Evolutionary conservation across 1,140 invertebrate genomes (phyloP).

Genomic region (Amyelois transitella): DNA sequence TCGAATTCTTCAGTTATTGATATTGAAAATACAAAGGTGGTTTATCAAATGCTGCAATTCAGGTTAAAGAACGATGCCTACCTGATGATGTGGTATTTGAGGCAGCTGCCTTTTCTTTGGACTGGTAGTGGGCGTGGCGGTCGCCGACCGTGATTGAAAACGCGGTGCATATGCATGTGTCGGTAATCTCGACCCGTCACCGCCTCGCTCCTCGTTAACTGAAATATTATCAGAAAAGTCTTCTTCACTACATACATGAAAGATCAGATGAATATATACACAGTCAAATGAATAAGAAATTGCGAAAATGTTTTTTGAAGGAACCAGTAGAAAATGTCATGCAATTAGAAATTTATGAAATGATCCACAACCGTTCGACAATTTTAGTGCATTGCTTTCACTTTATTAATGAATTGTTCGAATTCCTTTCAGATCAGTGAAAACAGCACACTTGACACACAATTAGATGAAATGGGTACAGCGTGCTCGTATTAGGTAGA

Average conservation of each 20-base stretch:
- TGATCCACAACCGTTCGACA: background rate
- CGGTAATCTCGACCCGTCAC: constrained; percentile 51
- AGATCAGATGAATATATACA: background rate
- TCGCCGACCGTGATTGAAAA: constrained; percentile 89
- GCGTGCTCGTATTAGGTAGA: constrained; percentile 57
- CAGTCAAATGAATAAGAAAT: background rate
- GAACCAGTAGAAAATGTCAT: constrained; percentile 27
- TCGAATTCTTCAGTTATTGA: background rate
- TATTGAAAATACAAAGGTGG: background rate
- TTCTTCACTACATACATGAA: background rate
- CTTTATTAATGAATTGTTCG: background rate
- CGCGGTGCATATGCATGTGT: constrained; percentile 75
- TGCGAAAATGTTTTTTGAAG: background rate
- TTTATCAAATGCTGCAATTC: too few relatives aligned
- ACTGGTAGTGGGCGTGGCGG: constrained; percentile 94
- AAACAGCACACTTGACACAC: constrained; percentile 20
- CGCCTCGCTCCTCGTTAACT: constrained; percentile 54
- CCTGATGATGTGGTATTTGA: constrained; percentile 81
- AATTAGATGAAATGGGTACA: constrained; percentile 29
- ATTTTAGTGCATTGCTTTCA: background rate
- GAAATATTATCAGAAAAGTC: constrained; percentile 14
- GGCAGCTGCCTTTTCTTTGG: constrained; percentile 97
- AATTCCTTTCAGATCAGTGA: constrained; percentile 2
- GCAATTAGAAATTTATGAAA: constrained; percentile 24
- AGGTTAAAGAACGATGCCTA: constrained; percentile 21